Evolutionary conservation across 2,113 vertebrate species (phyloP).

Genomic region (Sphaerodactylus townsendi): DNA sequence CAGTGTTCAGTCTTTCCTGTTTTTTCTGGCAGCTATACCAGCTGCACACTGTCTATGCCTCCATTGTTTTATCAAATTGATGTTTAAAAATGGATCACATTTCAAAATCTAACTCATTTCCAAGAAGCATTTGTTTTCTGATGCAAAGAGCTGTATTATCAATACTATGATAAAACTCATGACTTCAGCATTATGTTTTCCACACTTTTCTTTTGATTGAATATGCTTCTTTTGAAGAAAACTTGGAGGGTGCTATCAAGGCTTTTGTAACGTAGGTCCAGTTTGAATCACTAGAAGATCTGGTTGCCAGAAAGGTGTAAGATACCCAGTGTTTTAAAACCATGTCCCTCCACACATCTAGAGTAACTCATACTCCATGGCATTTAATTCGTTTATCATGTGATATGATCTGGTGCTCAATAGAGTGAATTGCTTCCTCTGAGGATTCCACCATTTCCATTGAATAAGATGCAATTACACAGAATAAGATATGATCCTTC

Average conservation of each 20-base stretch:
- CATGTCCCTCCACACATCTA: not conserved
- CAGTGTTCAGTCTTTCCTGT: slow-evolving; percentile 17
- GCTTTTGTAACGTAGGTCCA: not conserved
- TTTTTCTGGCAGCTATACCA: slow-evolving; percentile 58
- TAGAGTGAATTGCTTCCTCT: too few relatives aligned
- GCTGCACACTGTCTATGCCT: slow-evolving; percentile 31
- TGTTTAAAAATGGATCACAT: slow-evolving; percentile 39
- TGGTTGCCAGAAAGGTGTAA: not conserved
- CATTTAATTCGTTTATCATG: not conserved
- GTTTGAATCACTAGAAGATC: not conserved
- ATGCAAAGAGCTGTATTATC: not conserved
- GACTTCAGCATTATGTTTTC: slow-evolving; percentile 41
- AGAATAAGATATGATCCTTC: too few relatives aligned
- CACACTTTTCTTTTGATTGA: not conserved
- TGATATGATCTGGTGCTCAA: not conserved
- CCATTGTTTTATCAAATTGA: slow-evolving; percentile 37
- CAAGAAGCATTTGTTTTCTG: slow-evolving; percentile 44
- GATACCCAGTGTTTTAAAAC: not conserved
- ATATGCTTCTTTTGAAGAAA: slow-evolving; percentile 33
- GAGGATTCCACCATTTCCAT: too few relatives aligned
- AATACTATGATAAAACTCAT: slow-evolving; percentile 28
- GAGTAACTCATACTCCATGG: slow-evolving; percentile 7
- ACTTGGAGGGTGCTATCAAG: not conserved
- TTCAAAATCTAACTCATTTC: slow-evolving; percentile 41
- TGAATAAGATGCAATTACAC: too few relatives aligned